These are phyloP conservation scores for Clarias magur DNA, from an alignment of 2,113 vertebrate species.

Conservation along the genomic window DNA sequence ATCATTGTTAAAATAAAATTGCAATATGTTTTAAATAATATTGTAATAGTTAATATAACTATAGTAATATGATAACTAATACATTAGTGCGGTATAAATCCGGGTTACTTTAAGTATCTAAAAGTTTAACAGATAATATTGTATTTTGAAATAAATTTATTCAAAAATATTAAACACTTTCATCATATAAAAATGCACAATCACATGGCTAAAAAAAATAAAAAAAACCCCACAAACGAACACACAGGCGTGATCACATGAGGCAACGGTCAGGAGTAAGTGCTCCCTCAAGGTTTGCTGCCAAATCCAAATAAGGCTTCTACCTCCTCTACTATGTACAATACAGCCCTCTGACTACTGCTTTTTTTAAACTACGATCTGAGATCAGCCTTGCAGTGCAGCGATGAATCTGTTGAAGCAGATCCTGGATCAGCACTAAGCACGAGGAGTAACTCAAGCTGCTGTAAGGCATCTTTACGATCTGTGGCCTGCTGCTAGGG, in stretches of 20 bases:
- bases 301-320: slow-evolving; percentile 67
- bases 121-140: not conserved
- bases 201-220: not conserved
- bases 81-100: not conserved
- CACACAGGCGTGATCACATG: not conserved
- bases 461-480: slow-evolving; percentile 49
- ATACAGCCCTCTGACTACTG: slow-evolving; percentile 52
- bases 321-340: slow-evolving; percentile 49
- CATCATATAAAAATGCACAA: not conserved
- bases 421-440: slow-evolving; percentile 28
- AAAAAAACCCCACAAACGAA: not conserved
- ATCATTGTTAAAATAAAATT: too few relatives aligned
- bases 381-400: not conserved
- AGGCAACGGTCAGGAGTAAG: not conserved
- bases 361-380: slow-evolving; percentile 65
- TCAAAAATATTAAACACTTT: not conserved
- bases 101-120: not conserved
- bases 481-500: slow-evolving; percentile 2
- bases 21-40: not conserved
- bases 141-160: not conserved
- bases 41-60: not conserved
- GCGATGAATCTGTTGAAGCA: not conserved
- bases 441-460: slow-evolving; percentile 32
- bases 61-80: not conserved
- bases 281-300: slow-evolving; percentile 14